Base-by-base conservation (phyloP, 2,113 vertebrate species). In the Dasypus novemcinctus region DNA sequence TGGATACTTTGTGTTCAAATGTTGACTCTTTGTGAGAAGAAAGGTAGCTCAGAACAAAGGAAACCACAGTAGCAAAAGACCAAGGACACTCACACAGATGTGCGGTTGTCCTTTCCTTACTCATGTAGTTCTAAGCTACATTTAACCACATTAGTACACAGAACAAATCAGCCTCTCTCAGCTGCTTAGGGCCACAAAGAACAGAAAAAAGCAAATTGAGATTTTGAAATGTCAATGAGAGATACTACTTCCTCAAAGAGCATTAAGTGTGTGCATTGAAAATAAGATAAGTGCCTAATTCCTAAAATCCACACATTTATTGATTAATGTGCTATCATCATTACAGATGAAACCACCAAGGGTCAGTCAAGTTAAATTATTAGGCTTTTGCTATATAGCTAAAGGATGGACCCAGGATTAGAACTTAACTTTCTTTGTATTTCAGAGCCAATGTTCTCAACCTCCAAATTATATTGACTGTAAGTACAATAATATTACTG, bases 271-370 rank as follows among this genome's bases (percentile, higher is more conserved):
- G 25, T 87, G 91, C 21, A 7, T 41, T 79, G 49, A 95, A 91
- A 87, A 75, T 78, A 49, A 95, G 46, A 93, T 79, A 89, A 91
- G 90, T 68, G 41, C 74, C 29, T 83, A 91, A 93, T 63, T 91
- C 41, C 80, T 88, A 82, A 94, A 83, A 27, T 7, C 31, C 69
- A 90, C 69, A 66, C 57, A 64, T 64, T 29, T 78, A 88, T 49
- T 82, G 87, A 91, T 72, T 88, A 87, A 61, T 7, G 7, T 2
- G 71, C 66, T 87, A 85, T 86, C 89, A 69, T 8, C 18, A 31
- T 63, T 76, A 64, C 7, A 76, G 31, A 87, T 36, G 36, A 78
- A 82, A 33, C 7, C 63, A 57, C 2, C n/a, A 4, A 59, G 64
- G 43, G 6, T 14, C 69, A 59, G 57, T 18, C 13, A 90, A 41